Evolutionary conservation across 2,113 vertebrate species (phyloP).

Genomic region (Pipa parva): DNA sequence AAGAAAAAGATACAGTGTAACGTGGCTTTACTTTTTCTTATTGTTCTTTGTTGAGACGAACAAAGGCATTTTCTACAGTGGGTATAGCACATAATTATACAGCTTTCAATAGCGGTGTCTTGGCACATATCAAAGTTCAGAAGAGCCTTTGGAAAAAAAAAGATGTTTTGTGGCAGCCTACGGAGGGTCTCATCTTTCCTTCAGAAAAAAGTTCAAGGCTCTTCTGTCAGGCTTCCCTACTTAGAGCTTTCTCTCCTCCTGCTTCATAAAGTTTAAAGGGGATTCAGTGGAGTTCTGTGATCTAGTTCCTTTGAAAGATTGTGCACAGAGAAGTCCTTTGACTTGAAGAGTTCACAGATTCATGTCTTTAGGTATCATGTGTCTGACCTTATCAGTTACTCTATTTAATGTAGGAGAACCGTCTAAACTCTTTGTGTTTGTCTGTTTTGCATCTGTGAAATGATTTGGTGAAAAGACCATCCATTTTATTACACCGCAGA

Average conservation of each 20-base stretch:
- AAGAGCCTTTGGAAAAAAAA: constrained; percentile 77
- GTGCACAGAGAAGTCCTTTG: constrained; percentile 77
- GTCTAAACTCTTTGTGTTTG: constrained; percentile 83
- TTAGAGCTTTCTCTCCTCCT: constrained; percentile 80
- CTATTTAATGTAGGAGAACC: constrained; percentile 84
- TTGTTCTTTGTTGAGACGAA: constrained; percentile 80
- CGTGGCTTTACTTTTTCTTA: constrained; percentile 74
- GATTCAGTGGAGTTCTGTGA: constrained; percentile 84
- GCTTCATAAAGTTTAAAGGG: constrained; percentile 89
- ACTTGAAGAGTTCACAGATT: constrained; percentile 82
- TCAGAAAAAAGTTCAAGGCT: constrained; percentile 90
- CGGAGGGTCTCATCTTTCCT: constrained; percentile 94
- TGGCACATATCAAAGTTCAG: constrained; percentile 80
- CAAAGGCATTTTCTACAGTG: constrained; percentile 77
- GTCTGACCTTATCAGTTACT: constrained; percentile 92
- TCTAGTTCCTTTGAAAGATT: constrained; percentile 83
- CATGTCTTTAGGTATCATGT: constrained; percentile 83
- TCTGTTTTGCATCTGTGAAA: constrained; percentile 81
- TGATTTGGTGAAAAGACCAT: constrained; percentile 79
- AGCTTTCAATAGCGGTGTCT: constrained; percentile 80
- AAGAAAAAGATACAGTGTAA: constrained; percentile 78
- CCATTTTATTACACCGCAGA: constrained; percentile 74
- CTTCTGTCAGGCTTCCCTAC: constrained; percentile 86
- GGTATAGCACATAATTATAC: constrained; percentile 80
- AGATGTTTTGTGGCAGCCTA: constrained; percentile 90